Conservation (phyloP, 2,113 vertebrate species). For the Dasyprocta punctata region DNA sequence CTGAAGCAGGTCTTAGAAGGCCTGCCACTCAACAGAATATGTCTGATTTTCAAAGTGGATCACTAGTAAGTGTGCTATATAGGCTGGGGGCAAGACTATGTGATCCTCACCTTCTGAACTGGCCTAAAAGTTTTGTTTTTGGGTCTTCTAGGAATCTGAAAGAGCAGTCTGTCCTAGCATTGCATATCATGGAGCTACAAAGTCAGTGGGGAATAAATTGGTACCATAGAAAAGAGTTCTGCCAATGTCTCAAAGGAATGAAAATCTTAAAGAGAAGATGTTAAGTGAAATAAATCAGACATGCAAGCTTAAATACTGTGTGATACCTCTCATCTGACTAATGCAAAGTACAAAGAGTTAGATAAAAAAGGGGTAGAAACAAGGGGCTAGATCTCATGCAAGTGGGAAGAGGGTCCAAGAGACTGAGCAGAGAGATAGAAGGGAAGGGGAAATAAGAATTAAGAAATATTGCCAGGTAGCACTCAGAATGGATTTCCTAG, state of each 20-base stretch:
- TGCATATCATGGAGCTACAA: not conserved
- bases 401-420: not conserved
- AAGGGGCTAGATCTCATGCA: not conserved
- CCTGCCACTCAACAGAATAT: no score
- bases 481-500: not conserved
- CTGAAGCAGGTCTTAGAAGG: not conserved
- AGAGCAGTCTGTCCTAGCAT: not conserved
- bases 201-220: not conserved
- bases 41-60: not conserved
- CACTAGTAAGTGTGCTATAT: not conserved
- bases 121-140: not conserved
- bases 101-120: not conserved
- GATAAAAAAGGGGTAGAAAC: not conserved
- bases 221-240: not conserved
- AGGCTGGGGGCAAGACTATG: fast-evolving
- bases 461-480: not conserved
- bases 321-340: not conserved
- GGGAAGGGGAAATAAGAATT: not conserved
- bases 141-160: not conserved
- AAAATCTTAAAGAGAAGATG: not conserved
- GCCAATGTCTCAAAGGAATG: not conserved
- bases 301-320: not conserved
- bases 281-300: not conserved
- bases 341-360: not conserved
- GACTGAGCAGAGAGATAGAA: not conserved